Evolutionary conservation across 2,797 vertebrate species (phyloP), one percentile per base, ranked within the genome.

Genomic region (Spondyliosoma cantharus): DNA sequence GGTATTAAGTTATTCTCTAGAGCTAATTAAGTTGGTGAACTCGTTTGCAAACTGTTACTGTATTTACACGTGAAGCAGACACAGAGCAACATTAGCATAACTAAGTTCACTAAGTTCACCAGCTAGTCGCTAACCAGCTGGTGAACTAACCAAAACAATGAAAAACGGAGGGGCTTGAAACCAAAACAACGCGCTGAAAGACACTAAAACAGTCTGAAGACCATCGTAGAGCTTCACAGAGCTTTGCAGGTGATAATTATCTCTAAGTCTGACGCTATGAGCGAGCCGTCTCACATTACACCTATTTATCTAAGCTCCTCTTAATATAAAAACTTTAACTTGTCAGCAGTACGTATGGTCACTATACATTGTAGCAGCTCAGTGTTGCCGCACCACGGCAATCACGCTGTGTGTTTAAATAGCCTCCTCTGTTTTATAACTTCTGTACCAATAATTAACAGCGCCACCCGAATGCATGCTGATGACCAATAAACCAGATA

Each of bases 401-500:
- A 25, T 58, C 46, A 49, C n/a, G 16, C 15, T 42, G 24, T 19
- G 46, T 74, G 42, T 17, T 48, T 19, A 11, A 37, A 37, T 7
- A 37, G 37, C 37, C 37, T 37, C 37, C 43, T 19, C 50, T 68
- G 29, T 78, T 71, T 66, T 46, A 72, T 80, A 53, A 65, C 29
- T 37, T 9, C 37, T 37, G 37, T 4, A 61, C 45, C 48, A 70
- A 66, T 57, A 60, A 78, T 77, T 70, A 73, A 77, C 67, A 25
- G 24, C 8, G 32, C 8, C 16, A 53, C 29, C 9, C 50, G 61
- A 32, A 42, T 59, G 54, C 37, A 75, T 57, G 43, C 17, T 49
- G 45, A 76, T 52, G 29, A 17, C 77, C 60, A 67, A 75, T 82
- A 76, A 86, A 86, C 27, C 53, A 64, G 43, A 50, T 78, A 64